Conservation (phyloP, 2,888 invertebrate genomes). For the Teleogryllus oceanicus region DNA sequence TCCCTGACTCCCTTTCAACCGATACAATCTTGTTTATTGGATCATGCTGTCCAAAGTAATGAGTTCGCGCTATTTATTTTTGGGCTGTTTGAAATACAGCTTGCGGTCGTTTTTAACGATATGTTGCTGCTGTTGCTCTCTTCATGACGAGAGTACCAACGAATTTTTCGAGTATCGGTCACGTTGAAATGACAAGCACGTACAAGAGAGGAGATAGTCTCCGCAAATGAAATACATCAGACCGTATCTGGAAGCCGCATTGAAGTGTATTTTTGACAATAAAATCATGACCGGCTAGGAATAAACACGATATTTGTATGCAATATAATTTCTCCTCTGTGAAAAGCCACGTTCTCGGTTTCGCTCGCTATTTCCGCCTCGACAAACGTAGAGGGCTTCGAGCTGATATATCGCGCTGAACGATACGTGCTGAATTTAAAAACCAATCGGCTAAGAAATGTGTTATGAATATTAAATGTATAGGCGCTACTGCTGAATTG, state of each 20-base stretch:
- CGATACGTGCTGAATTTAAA: constrained; percentile 18
- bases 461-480: constrained; percentile 4
- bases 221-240: constrained; percentile 9
- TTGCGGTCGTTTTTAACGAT: neutral
- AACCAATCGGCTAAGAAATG: neutral
- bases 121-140: neutral
- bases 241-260: constrained; percentile 1
- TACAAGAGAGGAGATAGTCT: neutral
- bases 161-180: neutral
- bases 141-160: neutral
- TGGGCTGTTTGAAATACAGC: constrained; percentile 3
- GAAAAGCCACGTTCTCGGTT: neutral
- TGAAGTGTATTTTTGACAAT: constrained; percentile 18
- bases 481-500: constrained; percentile 2
- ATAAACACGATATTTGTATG: constrained; percentile 18
- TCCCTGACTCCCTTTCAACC: neutral
- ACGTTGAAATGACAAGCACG: neutral
- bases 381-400: neutral
- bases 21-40: constrained; percentile 18
- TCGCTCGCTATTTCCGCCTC: neutral
- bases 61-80: neutral
- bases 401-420: neutral
- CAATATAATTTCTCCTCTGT: neutral
- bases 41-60: constrained; percentile 2
- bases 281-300: neutral